Evolutionary conservation across 2,113 vertebrate genomes (phyloP).

Genomic region (Sander lucioperca): DNA sequence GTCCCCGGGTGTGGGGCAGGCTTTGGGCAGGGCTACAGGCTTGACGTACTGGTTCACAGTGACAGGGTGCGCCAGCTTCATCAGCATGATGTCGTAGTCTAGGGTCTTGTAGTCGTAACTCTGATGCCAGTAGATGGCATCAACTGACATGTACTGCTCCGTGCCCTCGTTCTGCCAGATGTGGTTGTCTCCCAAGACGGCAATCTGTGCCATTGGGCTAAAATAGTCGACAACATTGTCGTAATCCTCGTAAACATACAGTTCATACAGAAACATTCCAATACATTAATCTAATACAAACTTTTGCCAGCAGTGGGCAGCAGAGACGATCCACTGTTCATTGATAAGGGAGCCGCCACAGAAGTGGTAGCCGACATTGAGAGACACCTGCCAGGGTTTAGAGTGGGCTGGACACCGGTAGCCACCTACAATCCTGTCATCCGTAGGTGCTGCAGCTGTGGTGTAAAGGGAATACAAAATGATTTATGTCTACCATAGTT

Average conservation of each 20-base stretch:
- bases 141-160: constrained; percentile 79
- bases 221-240: constrained; percentile 1
- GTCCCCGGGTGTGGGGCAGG: constrained; percentile 68
- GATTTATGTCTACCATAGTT: neutral
- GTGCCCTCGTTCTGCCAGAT: constrained; percentile 79
- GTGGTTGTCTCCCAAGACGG: constrained; percentile 79
- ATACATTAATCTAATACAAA: constrained; percentile 54
- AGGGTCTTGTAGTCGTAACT: constrained; percentile 80
- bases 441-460: constrained; percentile 74
- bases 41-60: constrained; percentile 65
- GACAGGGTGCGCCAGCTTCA: constrained; percentile 75
- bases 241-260: neutral
- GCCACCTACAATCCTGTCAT: constrained; percentile 82
- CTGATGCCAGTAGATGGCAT: constrained; percentile 83
- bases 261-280: neutral
- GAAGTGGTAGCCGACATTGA: constrained; percentile 82
- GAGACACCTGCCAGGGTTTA: constrained; percentile 77
- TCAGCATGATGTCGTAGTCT: constrained; percentile 83
- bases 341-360: constrained; percentile 82
- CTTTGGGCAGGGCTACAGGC: constrained; percentile 74
- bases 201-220: constrained; percentile 73
- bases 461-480: neutral
- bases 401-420: constrained; percentile 69
- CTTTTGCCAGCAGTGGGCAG: constrained; percentile 84
- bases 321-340: constrained; percentile 82